Base-by-base conservation (phyloP, 1,140 invertebrate genomes). In the Camponotus vicinus region DNA sequence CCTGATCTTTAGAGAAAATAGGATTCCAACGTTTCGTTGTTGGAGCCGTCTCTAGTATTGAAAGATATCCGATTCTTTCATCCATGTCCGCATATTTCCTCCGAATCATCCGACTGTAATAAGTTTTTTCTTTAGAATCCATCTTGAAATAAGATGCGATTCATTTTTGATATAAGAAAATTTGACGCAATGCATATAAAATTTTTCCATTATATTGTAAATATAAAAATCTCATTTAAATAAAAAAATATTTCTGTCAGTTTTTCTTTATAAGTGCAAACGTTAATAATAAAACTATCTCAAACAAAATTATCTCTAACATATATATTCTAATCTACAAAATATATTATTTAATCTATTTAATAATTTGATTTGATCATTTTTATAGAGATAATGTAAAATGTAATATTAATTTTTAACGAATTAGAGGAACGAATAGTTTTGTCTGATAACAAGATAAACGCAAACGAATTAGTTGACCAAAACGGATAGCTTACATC, bases 81-180 rank as follows among this genome's bases (percentile, higher is more conserved):
- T 88, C 70, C 52, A 77, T 64, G 70, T 69, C 49, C 63, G 73
- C 76, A 77, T 45, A 85, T 90, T 90, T 67, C 76, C 67, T 27
- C 27, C 27, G 27, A 85, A 86, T 90, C 88, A 88, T 88, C 89
- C 75, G 18, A 52, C 18, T 6, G 77, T 88, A 86, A 87, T 87
- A 87, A 49, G 75, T 78, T 77, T 75, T 70, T 21, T 57, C 37
- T 45, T 57, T 55, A 21, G 13, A 42, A 66, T 6, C 45, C 5
- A 85, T 88, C 61, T 11, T 82, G 67, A 70, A 88, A 73, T 37
- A 34, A 61, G 13, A n/a, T 21, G 13, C 59, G 40, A 70, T 61
- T 67, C 61, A 42, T 78, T 34, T 18, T 32, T 45, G 18, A 78
- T 18, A 76, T 76, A 64, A 45, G 40, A 45, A 64, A 64, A 18